Evolutionary conservation across 1,140 invertebrate genomes (phyloP), one percentile per base, ranked within the genome.

Genomic region (Macrobrachium rosenbergii): DNA sequence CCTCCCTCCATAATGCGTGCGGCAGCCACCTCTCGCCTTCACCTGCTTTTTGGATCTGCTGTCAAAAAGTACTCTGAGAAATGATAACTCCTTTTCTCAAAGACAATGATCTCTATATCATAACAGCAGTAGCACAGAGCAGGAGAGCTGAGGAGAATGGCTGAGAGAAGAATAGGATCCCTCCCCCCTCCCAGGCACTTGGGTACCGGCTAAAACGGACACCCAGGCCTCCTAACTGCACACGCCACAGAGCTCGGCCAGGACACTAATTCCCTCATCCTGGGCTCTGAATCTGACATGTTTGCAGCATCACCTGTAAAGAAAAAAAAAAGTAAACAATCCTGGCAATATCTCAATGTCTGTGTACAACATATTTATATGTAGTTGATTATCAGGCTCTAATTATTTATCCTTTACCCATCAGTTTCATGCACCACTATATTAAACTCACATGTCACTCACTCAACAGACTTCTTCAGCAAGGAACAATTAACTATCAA

Each of bases 171-270:
- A 81, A 81, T 67, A 62, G 58, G 63, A 80, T 82, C 86, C 86
- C 86, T 82, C 86, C 86, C 79, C 86, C 86, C 86, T 82, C 72
- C 80, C 86, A 81, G 83, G 83, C 85, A 63, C 72, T 28, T 59
- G 52, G 81, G 60, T n/a, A 43, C 64, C 77, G 45, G 43, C 64
- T n/a, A 52, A 17, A 37, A 52, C 45, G 81, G 23, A 58, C 58
- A 69, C 81, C 81, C 52, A 52, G 81, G 86, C 81, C 86, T 88
- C 86, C 86, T 88, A 88, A 88, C 80, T 73, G 63, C 67, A 73
- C 77, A 73, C 64, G 77, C 64, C 83, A 83, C 86, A 88, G 86
- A 88, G 86, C 86, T 88, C 86, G 86, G 86, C 86, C 86, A 88
- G 86, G 86, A 88, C 75, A 62, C 85, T 82, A 88, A 88, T 67